Base-by-base conservation (phyloP, 1,140 invertebrate genomes). In the Brevipalpus yothersi region DNA sequence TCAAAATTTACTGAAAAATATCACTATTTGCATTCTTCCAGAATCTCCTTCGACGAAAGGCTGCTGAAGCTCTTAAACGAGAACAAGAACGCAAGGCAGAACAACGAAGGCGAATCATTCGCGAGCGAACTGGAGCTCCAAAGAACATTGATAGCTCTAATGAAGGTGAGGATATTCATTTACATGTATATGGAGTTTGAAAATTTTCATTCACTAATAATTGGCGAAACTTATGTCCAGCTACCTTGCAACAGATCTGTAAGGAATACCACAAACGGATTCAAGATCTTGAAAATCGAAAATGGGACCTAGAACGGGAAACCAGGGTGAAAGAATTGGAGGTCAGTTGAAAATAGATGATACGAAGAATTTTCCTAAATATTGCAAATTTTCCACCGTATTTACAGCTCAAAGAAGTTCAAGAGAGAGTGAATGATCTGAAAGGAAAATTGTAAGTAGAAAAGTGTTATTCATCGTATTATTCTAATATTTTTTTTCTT, bases 11-110 rank as follows among this genome's bases (percentile, higher is more conserved):
- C 31, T 5, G 31, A 31, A 31, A 31, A 31, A 31, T 31, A n/a
- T 47, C 7, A 3, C 19, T 3, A 2, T 47, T 7, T 15, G 13
- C 7, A 47, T 13, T 55, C 19, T 31, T 23, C 39, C 10, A 55
- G 53, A 72, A 95, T 78, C 77, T 98, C 76, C 79, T 98, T 76
- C 91, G 95, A 83, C 92, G 96, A 77, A 98, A 97, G 80, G 94
- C 94, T 70, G 93, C 94, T 68, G 94, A 98, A 75, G 93, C 97
- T 75, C 78, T 98, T 76, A 96, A 96, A 78, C 93, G 94, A 72
- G 92, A 98, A 78, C 93, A 97, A 73, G 90, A 95, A 76, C 82
- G 88, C 70, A 95, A 96, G 78, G 89, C 91, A 41, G 87, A 89
- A 64, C 93, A 97, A 73, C 87, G 92, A 72, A 91, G 92, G 75